phyloP scores from a whole-genome alignment of 1,140 invertebrate species.

The Lepidostoma basale region DNA sequence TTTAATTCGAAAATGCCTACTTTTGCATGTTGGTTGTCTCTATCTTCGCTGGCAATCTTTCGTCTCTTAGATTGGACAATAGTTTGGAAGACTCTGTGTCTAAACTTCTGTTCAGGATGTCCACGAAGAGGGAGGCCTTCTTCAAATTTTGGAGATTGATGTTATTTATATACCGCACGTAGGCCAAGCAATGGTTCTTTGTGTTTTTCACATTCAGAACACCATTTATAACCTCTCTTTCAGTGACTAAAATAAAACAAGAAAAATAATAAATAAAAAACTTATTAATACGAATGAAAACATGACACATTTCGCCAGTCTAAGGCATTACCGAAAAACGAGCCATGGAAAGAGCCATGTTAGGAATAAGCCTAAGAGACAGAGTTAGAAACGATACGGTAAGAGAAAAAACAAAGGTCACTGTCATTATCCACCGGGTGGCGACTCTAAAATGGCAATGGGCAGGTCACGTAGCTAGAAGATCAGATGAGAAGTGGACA shows the following conservation, averaged over 20 bases:
- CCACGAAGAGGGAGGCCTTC: constrained; percentile 92
- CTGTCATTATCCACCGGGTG: no score
- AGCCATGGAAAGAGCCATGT: no score
- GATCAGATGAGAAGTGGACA: no score
- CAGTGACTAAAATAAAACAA: constrained; percentile 81
- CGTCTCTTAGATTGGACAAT: constrained; percentile 87
- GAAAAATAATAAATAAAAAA: no score
- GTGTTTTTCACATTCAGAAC: constrained; percentile 93
- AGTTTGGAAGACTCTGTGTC: constrained; percentile 93
- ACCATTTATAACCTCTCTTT: constrained; percentile 96
- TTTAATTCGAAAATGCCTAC: constrained; percentile 58
- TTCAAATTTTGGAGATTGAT: constrained; percentile 95
- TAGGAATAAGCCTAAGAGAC: no score
- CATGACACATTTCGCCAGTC: not conserved
- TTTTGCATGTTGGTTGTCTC: constrained; percentile 87
- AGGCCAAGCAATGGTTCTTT: constrained; percentile 95
- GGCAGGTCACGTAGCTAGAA: no score
- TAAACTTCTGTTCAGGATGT: constrained; percentile 90
- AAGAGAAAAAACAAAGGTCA: no score
- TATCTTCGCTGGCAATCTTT: constrained; percentile 84
- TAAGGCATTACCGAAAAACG: no score
- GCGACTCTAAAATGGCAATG: no score
- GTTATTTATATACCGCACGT: constrained; percentile 95
- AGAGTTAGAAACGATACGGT: no score
- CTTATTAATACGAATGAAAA: no score